Evolutionary conservation across 2,113 vertebrate genomes (phyloP).

Genomic region (Cricetomys ansorgei): DNA sequence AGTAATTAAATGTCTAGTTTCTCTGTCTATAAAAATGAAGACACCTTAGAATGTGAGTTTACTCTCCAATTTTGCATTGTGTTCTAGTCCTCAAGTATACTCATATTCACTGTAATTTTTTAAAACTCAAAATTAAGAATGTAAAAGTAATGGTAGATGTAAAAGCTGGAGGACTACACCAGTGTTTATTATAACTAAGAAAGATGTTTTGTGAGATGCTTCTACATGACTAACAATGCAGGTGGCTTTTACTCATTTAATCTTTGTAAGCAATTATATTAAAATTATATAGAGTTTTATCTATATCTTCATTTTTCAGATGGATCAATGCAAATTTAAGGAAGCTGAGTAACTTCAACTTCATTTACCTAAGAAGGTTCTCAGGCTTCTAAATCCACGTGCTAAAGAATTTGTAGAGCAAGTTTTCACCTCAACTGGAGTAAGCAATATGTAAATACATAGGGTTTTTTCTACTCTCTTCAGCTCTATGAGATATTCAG

Average conservation of each 20-base stretch:
- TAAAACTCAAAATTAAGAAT: background rate
- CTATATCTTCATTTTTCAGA: constrained; percentile 11
- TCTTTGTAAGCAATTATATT: background rate
- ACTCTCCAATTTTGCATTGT: background rate
- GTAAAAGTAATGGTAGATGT: background rate
- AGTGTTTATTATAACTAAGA: background rate
- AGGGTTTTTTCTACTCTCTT: background rate
- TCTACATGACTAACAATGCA: background rate
- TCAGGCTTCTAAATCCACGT: background rate
- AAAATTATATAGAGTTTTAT: background rate
- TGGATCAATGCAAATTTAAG: background rate
- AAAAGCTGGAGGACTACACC: background rate
- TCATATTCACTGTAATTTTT: background rate
- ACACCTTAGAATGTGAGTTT: background rate
- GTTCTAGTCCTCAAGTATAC: background rate
- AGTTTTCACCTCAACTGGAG: background rate
- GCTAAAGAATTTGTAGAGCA: background rate
- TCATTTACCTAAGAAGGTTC: background rate
- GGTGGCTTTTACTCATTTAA: background rate
- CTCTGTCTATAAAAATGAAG: background rate
- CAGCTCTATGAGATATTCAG: background rate
- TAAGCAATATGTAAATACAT: background rate
- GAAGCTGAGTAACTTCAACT: background rate
- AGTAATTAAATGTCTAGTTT: constrained; percentile 3
- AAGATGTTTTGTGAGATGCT: background rate